Evolutionary conservation across 2,888 invertebrate genomes (phyloP).

Genomic region (Phengaris alcon): DNA sequence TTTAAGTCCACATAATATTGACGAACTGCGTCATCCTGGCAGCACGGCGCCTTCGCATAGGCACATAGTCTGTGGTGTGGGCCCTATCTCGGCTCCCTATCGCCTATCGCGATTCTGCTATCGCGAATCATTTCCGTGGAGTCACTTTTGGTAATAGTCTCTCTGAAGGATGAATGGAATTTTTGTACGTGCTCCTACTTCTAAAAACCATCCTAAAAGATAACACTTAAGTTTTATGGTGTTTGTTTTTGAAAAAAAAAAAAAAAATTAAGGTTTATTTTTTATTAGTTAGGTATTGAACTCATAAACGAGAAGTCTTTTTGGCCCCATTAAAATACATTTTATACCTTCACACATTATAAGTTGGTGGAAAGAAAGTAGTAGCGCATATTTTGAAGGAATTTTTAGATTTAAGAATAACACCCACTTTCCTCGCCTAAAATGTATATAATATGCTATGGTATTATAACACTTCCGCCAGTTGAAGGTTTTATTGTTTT

Average conservation of each 20-base stretch:
- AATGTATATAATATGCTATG: neutral
- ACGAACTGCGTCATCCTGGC: neutral
- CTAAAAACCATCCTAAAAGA: too few relatives aligned
- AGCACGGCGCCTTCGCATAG: neutral
- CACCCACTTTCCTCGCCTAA: neutral
- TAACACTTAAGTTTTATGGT: neutral
- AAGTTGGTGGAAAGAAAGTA: neutral
- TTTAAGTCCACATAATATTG: too few relatives aligned
- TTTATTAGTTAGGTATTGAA: neutral
- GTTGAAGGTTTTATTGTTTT: constrained; percentile 2
- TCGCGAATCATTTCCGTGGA: constrained; percentile 27
- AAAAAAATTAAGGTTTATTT: neutral
- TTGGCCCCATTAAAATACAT: neutral
- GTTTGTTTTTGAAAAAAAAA: neutral
- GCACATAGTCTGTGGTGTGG: neutral
- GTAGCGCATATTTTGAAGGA: neutral
- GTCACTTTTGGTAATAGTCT: constrained; percentile 58
- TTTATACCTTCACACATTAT: neutral
- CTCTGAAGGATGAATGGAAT: constrained; percentile 29
- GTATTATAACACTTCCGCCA: neutral
- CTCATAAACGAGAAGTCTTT: neutral
- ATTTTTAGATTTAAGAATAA: neutral
- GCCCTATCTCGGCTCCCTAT: constrained; percentile 54
- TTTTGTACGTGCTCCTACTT: constrained; percentile 12
- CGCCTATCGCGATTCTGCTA: constrained; percentile 40